phyloP scores from a whole-genome alignment of 2,113 vertebrate species.

The Chionomys nivalis region DNA sequence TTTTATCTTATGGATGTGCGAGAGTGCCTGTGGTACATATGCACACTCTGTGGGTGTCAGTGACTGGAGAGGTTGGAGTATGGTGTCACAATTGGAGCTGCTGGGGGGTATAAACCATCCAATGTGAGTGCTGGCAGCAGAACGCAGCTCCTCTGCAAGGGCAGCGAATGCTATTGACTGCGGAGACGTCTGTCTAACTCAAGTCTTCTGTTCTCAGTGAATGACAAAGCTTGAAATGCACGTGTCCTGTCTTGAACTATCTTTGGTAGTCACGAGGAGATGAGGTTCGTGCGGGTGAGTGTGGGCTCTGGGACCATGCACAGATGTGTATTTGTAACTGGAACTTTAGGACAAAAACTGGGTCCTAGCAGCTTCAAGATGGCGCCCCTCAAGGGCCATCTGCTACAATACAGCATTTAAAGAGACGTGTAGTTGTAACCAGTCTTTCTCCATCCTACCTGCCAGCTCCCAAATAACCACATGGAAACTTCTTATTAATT shows the following conservation, averaged over 20 bases:
- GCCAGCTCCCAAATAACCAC: no score
- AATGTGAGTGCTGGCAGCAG: neutral
- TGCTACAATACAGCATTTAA: no score
- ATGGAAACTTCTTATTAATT: no score
- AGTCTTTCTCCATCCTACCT: no score
- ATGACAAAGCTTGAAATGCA: neutral
- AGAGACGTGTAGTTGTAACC: no score
- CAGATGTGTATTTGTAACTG: neutral
- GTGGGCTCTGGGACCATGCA: neutral
- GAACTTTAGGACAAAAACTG: neutral
- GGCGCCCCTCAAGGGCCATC: neutral
- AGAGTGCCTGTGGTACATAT: no score
- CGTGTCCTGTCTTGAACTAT: neutral
- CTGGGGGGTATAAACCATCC: neutral
- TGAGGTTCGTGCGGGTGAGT: neutral
- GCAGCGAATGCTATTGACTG: neutral
- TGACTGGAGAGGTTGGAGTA: neutral
- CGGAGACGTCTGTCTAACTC: neutral
- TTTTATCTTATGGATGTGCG: neutral
- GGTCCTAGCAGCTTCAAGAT: neutral
- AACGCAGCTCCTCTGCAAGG: neutral
- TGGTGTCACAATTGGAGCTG: neutral
- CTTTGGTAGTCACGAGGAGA: neutral
- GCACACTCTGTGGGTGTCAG: neutral
- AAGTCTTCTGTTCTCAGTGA: neutral